Conservation (phyloP, 2,113 vertebrate genomes). For the Andinoacara biseriatus region DNA sequence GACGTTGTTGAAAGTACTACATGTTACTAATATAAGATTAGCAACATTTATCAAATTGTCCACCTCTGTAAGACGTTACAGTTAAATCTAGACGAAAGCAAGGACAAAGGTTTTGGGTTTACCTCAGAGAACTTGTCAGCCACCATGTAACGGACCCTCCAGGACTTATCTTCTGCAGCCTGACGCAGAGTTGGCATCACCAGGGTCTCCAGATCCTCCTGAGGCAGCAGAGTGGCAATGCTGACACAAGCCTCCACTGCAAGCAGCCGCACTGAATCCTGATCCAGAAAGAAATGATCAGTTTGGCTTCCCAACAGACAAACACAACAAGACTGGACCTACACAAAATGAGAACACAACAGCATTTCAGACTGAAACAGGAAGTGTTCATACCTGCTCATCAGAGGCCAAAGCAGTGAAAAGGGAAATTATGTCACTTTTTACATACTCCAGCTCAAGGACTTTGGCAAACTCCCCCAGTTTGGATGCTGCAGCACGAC, state of each 20-base stretch:
- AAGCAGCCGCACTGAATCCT: constrained; percentile 89
- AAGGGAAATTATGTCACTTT: constrained; percentile 92
- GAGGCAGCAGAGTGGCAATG: constrained; percentile 87
- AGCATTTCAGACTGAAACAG: neutral
- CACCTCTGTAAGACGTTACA: neutral
- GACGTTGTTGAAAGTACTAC: neutral
- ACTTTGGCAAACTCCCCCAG: constrained; percentile 94
- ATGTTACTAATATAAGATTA: neutral
- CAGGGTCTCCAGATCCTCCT: constrained; percentile 87
- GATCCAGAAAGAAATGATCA: neutral
- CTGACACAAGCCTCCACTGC: constrained; percentile 91
- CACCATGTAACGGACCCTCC: constrained; percentile 94
- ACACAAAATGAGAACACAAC: neutral
- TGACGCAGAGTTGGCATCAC: constrained; percentile 90
- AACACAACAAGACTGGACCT: neutral
- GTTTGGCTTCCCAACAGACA: neutral
- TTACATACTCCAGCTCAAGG: constrained; percentile 90
- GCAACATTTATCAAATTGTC: neutral
- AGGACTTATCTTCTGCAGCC: constrained; percentile 91
- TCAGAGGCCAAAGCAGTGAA: constrained; percentile 91
- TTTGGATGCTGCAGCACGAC: constrained; percentile 91
- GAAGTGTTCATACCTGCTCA: constrained; percentile 83
- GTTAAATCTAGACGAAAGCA: neutral
- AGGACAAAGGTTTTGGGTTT: neutral
- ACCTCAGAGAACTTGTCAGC: constrained; percentile 94